Base-by-base conservation (phyloP, 1,140 invertebrate species). In the Diploscapter pachys region DNA sequence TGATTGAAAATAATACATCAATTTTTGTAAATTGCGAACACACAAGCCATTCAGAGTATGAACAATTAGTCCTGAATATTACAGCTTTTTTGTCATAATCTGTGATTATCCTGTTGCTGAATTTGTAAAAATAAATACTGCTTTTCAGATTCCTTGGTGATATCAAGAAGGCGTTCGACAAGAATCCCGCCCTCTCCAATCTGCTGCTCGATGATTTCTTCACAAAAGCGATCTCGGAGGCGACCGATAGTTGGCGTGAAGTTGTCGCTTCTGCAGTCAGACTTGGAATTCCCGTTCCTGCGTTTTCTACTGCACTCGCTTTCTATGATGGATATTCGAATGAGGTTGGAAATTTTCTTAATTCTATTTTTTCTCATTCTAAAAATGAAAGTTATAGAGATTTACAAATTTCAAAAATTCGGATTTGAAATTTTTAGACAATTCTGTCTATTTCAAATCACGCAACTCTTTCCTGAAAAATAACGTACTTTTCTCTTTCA, bases 261-360 rank as follows among this genome's bases (percentile, higher is more conserved):
- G 89, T 89, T 5, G 85, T 90, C 5, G 80, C 89, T 4, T 87
- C 86, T 49, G 91, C 90, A 53, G 87, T 88, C 31, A 86, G 89
- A 54, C 87, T 91, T 76, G 95, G 95, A 48, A 92, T 98, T 71
- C 95, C 96, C 0, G 92, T 92, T 11, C 96, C 96, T 3, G 93
- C 93, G 0, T 90, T 99, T 77, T 92, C 91, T 50, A 91, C 95
- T 5, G 96, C 97, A 0, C 87, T 99, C 4, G 92, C 95, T 4
- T 99, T 99, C 88, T 99, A 94, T 86, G 96, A 99, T 87, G 96
- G 96, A 3, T 98, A 94, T 86, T 89, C 94, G 63, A 90, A 90
- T 9, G 90, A 87, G 52, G 87, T 89, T 66, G 87, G 13, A 59
- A 59, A 9, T 9, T 59, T 59, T 9, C 57, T 59, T 13, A 9